Evolutionary conservation across 2,888 invertebrate species (phyloP), one percentile per base, ranked within the genome.

Genomic region (Scaptomyza tumidula): DNA sequence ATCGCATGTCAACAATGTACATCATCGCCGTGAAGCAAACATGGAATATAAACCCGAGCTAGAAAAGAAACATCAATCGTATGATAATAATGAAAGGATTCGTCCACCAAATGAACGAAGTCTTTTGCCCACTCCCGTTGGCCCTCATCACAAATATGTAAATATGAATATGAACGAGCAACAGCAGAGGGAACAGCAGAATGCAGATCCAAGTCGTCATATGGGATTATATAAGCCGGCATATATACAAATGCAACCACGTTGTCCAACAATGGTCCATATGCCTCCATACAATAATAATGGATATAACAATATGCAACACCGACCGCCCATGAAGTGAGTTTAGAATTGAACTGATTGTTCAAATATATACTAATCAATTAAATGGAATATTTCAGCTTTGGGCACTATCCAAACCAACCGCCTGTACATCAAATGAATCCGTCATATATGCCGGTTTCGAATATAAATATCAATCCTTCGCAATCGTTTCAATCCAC

Each of bases 401-500:
- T 75, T 50, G 71, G 69, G 7, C 81, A 77, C 41, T 85, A 86
- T 46, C 85, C 71, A 59, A 85, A 69, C 43, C 84, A 81, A 41
- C 59, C 80, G 39, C 61, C 80, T 44, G 80, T 78, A 24, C 88
- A 80, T 67, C 82, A 76, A 55, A 75, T 80, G 46, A 81, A 76
- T 44, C 29, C 83, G 13, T 53, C 78, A 5, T 90, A 84, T 72
- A 78, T 80, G 45, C 37, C 85, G 7, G 55, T 60, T 52, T 82
- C 70, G 48, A 78, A 79, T 58, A 72, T 82, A 5, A 81, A 80
- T 27, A 74, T 85, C 16, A 82, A 75, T 50, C 67, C 78, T 27
- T 50, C 78, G 37, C 87, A 85, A 66, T 61, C 77, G 45, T 80
- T 79, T 68, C 85, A 83, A 33, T 83, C 87, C n/a, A 80, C 83